These are phyloP conservation scores for Chymomyza costata DNA, from an alignment of 1,140 invertebrate species.

Conservation along the genomic window DNA sequence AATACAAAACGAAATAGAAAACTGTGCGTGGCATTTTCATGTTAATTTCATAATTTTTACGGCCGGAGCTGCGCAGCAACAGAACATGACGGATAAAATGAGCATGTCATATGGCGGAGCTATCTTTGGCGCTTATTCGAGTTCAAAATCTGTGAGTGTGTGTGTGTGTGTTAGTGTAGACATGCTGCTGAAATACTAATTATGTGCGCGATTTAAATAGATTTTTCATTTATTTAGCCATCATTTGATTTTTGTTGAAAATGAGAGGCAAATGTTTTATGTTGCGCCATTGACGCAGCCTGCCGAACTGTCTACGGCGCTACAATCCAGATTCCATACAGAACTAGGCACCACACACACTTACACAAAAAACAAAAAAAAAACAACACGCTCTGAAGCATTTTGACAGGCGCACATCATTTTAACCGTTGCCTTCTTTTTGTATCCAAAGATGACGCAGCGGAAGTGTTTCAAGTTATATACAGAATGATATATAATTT, in stretches of 20 bases:
- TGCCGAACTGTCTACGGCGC: slow-evolving; percentile 2
- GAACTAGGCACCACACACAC: too few species aligned
- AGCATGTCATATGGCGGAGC: slow-evolving; percentile 61
- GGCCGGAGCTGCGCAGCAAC: slow-evolving; percentile 18
- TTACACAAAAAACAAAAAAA: too few species aligned
- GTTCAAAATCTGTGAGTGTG: slow-evolving; percentile 11
- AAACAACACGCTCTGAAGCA: too few species aligned
- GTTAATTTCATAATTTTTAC: slow-evolving; percentile 70
- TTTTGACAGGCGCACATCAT: slow-evolving; percentile 68
- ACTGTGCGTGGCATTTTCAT: slow-evolving; percentile 31
- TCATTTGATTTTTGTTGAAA: slow-evolving; percentile 43
- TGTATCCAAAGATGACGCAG: slow-evolving; percentile 48
- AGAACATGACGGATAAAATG: slow-evolving; percentile 33
- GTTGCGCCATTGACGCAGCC: slow-evolving; percentile 54
- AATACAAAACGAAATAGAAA: too few species aligned
- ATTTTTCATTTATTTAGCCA: slow-evolving; percentile 73
- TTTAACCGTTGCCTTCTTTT: slow-evolving; percentile 48
- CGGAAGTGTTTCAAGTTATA: slow-evolving; percentile 50
- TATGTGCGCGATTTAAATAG: slow-evolving; percentile 73
- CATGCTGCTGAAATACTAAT: slow-evolving; percentile 71
- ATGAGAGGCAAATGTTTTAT: slow-evolving; percentile 69
- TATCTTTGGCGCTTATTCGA: slow-evolving; percentile 44
- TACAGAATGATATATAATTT: slow-evolving; percentile 46
- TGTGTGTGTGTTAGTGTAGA: slow-evolving; percentile 33
- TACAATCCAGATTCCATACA: too few species aligned